phyloP scores from a whole-genome alignment of 2,797 vertebrate species.

The Catostomus latipinnis region DNA sequence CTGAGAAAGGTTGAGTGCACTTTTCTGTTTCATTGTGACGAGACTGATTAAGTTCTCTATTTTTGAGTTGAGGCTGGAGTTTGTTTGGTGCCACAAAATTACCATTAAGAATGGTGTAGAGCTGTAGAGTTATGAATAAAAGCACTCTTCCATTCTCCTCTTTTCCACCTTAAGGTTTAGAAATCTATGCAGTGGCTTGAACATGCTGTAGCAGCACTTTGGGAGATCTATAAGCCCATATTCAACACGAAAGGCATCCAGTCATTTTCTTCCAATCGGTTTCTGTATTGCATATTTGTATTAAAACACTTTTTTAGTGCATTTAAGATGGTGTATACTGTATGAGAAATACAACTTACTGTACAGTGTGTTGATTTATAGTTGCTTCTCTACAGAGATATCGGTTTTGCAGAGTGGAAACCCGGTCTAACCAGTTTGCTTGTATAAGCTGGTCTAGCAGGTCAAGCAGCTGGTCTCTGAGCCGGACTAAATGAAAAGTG shows the following conservation, averaged over 20 bases:
- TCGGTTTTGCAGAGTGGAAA: no score
- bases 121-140: constrained; percentile 44
- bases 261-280: constrained; percentile 13
- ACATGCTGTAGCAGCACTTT: constrained; percentile 43
- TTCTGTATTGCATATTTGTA: background rate
- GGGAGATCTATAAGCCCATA: constrained; percentile 42
- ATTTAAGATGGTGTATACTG: no score
- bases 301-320: no score
- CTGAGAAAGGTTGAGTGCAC: constrained; percentile 52
- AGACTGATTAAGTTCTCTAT: constrained; percentile 48
- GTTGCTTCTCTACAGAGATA: no score
- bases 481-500: no score
- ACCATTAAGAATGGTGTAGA: constrained; percentile 39
- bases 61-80: constrained; percentile 44
- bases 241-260: constrained; percentile 44
- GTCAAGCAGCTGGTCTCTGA: no score
- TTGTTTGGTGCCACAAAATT: constrained; percentile 48
- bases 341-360: no score
- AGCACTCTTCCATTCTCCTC: background rate
- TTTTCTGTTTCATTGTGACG: constrained; percentile 54
- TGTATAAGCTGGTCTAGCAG: no score
- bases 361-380: no score
- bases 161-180: constrained; percentile 27
- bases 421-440: no score
- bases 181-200: constrained; percentile 25